phyloP scores from a whole-genome alignment of 2,888 invertebrate species.

The Dysmachus trigonus region DNA sequence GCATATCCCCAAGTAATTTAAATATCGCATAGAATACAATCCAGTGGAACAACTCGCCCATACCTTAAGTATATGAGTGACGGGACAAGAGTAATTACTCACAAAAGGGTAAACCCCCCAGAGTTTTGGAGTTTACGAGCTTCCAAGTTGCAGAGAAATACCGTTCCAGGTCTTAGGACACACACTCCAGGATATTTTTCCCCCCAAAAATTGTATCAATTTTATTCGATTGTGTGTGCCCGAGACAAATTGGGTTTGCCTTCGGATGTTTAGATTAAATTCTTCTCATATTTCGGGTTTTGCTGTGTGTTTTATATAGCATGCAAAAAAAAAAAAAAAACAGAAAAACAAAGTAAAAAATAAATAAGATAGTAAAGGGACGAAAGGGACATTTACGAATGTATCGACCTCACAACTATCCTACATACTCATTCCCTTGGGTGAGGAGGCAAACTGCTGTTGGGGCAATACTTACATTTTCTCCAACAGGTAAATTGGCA shows the following conservation, averaged over 20 bases:
- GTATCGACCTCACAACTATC: slow-evolving; percentile 2
- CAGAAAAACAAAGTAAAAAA: neutral
- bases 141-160: neutral
- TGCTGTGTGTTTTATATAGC: neutral
- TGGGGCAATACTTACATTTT: neutral
- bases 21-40: neutral
- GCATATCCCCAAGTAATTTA: neutral
- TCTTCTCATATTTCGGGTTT: neutral
- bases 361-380: neutral
- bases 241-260: neutral
- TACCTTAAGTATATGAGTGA: neutral
- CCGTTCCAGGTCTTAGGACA: neutral
- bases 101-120: neutral
- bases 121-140: neutral
- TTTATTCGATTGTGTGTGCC: neutral
- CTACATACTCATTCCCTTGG: neutral
- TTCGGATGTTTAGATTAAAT: neutral
- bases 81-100: neutral
- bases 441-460: slow-evolving; percentile 24
- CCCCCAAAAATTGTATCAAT: neutral
- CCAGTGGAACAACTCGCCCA: neutral
- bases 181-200: neutral
- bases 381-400: neutral
- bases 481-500: neutral
- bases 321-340: neutral